Evolutionary conservation across 2,888 invertebrate species (phyloP).

Genomic region (Erebia ligea): DNA sequence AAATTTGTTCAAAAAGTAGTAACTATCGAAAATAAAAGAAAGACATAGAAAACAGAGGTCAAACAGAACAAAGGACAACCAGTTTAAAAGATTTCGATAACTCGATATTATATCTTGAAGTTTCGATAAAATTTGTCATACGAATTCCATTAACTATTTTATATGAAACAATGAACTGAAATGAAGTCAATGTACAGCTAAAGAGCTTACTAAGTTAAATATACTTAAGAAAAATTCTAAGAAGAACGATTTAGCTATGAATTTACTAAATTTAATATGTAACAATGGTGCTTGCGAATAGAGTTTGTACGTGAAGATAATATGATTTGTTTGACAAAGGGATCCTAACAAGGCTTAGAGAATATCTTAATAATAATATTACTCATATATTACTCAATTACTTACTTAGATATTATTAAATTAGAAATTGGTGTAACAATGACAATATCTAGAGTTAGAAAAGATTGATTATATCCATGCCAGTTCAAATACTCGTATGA

Average conservation of each 20-base stretch:
- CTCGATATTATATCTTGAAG: neutral
- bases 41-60: neutral
- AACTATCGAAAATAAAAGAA: neutral
- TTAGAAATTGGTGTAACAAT: conserved; percentile 3
- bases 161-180: neutral
- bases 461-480: conserved; percentile 24
- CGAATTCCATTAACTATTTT: neutral
- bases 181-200: neutral
- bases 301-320: neutral
- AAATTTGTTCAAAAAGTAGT: too few species aligned
- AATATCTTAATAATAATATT: conserved; percentile 3
- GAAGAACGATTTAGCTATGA: conserved; percentile 1
- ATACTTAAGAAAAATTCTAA: neutral
- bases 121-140: neutral
- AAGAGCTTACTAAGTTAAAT: neutral
- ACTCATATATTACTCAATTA: neutral
- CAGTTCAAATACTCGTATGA: conserved; percentile 4
- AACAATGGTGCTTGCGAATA: conserved; percentile 2
- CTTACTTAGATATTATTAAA: conserved; percentile 11
- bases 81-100: neutral
- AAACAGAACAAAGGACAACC: neutral
- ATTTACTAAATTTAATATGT: neutral
- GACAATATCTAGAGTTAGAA: neutral
- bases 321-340: neutral
- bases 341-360: neutral